These are phyloP conservation scores for Helicolenus hilgendorfi DNA, from an alignment of 2,797 vertebrate genomes.

Conservation along the genomic window DNA sequence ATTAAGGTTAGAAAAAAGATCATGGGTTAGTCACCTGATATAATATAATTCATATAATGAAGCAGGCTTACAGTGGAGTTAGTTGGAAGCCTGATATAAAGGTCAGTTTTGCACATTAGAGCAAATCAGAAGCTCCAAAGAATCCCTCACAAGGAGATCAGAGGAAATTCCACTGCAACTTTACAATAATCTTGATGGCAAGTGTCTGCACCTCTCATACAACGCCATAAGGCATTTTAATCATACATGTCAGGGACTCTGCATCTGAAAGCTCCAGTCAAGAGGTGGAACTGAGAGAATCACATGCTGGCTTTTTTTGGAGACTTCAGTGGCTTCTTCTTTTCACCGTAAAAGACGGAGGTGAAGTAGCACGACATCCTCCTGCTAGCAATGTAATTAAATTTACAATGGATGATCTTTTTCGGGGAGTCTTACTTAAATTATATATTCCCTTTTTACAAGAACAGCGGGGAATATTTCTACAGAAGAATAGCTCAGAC, in stretches of 20 bases:
- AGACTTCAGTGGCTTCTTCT: not conserved
- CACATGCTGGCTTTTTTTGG: not conserved
- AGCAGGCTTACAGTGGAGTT: not conserved
- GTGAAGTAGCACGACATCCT: conserved; percentile 35
- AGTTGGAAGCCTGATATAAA: not conserved
- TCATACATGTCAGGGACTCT: conserved; percentile 13
- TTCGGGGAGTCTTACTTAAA: conserved; percentile 54
- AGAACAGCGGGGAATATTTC: conserved; percentile 50
- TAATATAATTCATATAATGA: not conserved
- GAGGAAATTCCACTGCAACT: conserved; percentile 50
- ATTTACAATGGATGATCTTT: conserved; percentile 58
- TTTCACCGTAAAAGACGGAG: not conserved
- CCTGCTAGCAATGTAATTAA: conserved; percentile 55
- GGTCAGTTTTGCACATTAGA: conserved; percentile 31
- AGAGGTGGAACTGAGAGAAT: not conserved
- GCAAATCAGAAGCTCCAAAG: conserved; percentile 5
- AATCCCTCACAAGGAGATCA: conserved; percentile 34
- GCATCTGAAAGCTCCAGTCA: conserved; percentile 11
- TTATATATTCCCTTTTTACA: conserved; percentile 47
- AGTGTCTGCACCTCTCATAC: conserved; percentile 22
- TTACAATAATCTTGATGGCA: conserved; percentile 49
- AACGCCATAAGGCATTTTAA: not conserved
- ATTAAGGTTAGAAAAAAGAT: not conserved
- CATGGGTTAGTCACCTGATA: not conserved
- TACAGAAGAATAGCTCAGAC: conserved; percentile 1